These are phyloP conservation scores for Congeria kusceri DNA, from an alignment of 2,888 invertebrate genomes.

Conservation along the genomic window DNA sequence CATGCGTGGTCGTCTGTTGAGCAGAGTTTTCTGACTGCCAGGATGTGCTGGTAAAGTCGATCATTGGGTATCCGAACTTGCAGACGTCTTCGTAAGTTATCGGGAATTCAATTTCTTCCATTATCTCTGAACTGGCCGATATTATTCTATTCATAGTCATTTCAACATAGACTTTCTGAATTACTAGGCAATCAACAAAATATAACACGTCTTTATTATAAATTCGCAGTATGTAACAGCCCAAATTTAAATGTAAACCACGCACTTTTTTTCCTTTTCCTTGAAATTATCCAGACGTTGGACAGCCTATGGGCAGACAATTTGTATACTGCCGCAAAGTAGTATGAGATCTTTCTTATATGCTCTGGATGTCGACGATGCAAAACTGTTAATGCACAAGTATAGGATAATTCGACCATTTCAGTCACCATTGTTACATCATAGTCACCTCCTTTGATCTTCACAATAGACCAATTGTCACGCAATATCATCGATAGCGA, in stretches of 20 bases:
- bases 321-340: too few relatives aligned
- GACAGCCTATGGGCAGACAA: too few relatives aligned
- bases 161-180: neutral
- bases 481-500: neutral
- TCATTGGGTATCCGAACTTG: constrained; percentile 26
- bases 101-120: constrained; percentile 9
- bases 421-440: too few relatives aligned
- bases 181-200: too few relatives aligned
- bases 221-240: too few relatives aligned
- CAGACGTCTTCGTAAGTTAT: constrained; percentile 24
- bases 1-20: neutral
- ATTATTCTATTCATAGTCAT: neutral
- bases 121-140: neutral
- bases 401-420: too few relatives aligned
- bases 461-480: neutral
- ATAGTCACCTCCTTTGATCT: too few relatives aligned
- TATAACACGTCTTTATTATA: too few relatives aligned
- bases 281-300: neutral
- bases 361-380: too few relatives aligned
- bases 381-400: neutral
- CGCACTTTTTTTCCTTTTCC: too few relatives aligned
- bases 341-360: too few relatives aligned
- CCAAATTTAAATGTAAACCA: too few relatives aligned
- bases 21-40: constrained; percentile 7
- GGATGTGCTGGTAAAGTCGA: constrained; percentile 15